Percentiles rank a stretch among this genome's conserved stretches.
Evolutionary conservation across 2,888 invertebrate species (phyloP).

Genomic region (Mongoloraphidia duomilia): DNA sequence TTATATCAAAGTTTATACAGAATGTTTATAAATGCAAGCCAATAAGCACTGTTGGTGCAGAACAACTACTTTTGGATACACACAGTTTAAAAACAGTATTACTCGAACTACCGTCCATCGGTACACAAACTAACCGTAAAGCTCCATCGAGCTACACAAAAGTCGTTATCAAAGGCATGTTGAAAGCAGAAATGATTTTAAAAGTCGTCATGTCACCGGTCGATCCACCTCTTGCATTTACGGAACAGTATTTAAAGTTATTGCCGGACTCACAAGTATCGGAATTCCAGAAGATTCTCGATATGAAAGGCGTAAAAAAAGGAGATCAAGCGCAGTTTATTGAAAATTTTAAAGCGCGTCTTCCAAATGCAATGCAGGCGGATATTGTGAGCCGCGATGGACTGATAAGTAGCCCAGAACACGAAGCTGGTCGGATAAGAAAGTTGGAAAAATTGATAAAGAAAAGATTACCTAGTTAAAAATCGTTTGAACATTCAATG

Average conservation of each 20-base stretch:
- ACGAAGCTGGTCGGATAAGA: slow-evolving; percentile 36
- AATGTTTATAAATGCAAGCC: slow-evolving; percentile 85
- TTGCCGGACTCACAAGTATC: slow-evolving; percentile 76
- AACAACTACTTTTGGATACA: slow-evolving; percentile 85
- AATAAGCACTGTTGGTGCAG: slow-evolving; percentile 80
- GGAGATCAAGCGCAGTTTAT: slow-evolving; percentile 40
- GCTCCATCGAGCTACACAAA: slow-evolving; percentile 80
- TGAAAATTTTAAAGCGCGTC: slow-evolving; percentile 39
- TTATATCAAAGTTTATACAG: slow-evolving; percentile 88
- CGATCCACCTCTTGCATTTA: slow-evolving; percentile 65
- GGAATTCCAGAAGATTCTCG: slow-evolving; percentile 88
- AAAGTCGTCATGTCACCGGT: slow-evolving; percentile 94
- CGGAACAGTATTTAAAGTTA: slow-evolving; percentile 78
- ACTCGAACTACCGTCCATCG: slow-evolving; percentile 85
- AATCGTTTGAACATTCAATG: neutral
- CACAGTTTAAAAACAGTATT: slow-evolving; percentile 89
- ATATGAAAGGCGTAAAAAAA: slow-evolving; percentile 73
- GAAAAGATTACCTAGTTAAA: slow-evolving; percentile 29
- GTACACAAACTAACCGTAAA: slow-evolving; percentile 74
- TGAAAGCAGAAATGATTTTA: slow-evolving; percentile 96
- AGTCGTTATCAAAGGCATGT: slow-evolving; percentile 70
- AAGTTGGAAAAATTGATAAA: slow-evolving; percentile 40
- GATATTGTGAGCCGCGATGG: slow-evolving; percentile 3
- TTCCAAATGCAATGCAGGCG: slow-evolving; percentile 14
- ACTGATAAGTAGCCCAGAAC: slow-evolving; percentile 24